Evolutionary conservation across 2,888 invertebrate genomes (phyloP), one percentile per base, ranked within the genome.

Genomic region (Troides aeacus): DNA sequence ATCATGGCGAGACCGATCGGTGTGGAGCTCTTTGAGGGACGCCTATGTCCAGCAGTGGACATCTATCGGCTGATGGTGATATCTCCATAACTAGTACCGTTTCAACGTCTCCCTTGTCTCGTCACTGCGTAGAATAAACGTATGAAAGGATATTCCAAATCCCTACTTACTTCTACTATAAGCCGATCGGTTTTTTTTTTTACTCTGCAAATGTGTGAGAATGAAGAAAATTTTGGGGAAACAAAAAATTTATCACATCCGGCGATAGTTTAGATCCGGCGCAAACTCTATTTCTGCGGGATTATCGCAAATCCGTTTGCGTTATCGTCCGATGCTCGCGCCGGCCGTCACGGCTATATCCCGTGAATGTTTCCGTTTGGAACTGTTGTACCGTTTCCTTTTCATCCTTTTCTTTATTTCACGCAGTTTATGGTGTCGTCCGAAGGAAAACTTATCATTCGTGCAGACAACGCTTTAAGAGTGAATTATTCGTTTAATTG

Each of bases 301-400:
- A 81, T 82, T 81, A 82, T 76, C 66, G 62, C 71, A 76, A 74
- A 79, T 79, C 80, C 78, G 73, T 78, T 78, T 75, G 77, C 81
- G 84, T 83, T 83, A 82, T 81, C 80, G 79, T 75, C 70, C 76
- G 76, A 76, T 77, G 77, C 79, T 81, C 83, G 81, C 82, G 74
- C 73, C 80, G 75, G 74, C 24, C 36, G 36, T 39, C 60, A 23
- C 60, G 42, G 42, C 18, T 65, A 57, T 65, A 63, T 57, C 53
- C 10, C 42, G 21, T 2, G 56, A 65, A 64, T 65, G 61, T 69
- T 65, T 64, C 61, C 53, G 42, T 23, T 65, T 2, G 17, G 46
- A 59, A 46, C 0, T 23, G 8, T 65, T 24, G 23, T 58, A 59
- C 56, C 42, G 23, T 58, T 58, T 10, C 39, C 39, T 39, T 39